Evolutionary conservation across 2,888 invertebrate species (phyloP), one percentile per base, ranked within the genome.

Genomic region (Ceramica pisi): DNA sequence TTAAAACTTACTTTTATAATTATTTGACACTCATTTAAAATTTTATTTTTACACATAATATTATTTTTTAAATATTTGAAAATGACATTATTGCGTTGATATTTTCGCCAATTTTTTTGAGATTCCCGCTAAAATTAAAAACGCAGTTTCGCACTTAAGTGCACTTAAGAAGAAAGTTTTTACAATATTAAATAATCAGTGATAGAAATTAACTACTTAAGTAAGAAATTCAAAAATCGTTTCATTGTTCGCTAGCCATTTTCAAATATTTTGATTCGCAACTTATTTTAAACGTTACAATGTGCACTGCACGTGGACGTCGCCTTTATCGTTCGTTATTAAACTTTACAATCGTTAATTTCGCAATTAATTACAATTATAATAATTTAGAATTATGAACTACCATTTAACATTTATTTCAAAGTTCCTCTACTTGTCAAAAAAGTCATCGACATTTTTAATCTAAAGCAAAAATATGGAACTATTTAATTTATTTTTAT

Each of bases 11-110:
- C 48, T 65, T 77, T 80, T 74, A 80, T 69, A 76, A 80, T 73
- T 77, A 80, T 84, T 85, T 86, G 85, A 85, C 84, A 86, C 82
- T 75, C 86, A 80, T 80, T 85, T 73, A 78, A 77, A 71, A 64
- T 61, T 69, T 68, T 56, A 60, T 75, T 76, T 74, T 77, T 65
- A 73, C 55, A 66, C 19, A 41, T 64, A 66, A 46, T 57, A 63
- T 67, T 48, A 55, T 71, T 68, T 73, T 63, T 14, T 41, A 48
- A 75, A 73, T 75, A 79, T 85, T 79, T 81, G 73, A 81, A 81
- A 84, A 71, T 74, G 73, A 23, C 69, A 50, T 63, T 51, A 23
- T 21, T 16, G 8, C 16, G 4, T 41, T 26, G 8, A 23, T 12
- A 21, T 56, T 14, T 21, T 0, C 12, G 31, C 38, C 12, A n/a